Percentiles rank a stretch among this genome's conserved stretches.
These are phyloP conservation scores for Dryobota labecula DNA, from an alignment of 2,888 invertebrate species.

Conservation along the genomic window DNA sequence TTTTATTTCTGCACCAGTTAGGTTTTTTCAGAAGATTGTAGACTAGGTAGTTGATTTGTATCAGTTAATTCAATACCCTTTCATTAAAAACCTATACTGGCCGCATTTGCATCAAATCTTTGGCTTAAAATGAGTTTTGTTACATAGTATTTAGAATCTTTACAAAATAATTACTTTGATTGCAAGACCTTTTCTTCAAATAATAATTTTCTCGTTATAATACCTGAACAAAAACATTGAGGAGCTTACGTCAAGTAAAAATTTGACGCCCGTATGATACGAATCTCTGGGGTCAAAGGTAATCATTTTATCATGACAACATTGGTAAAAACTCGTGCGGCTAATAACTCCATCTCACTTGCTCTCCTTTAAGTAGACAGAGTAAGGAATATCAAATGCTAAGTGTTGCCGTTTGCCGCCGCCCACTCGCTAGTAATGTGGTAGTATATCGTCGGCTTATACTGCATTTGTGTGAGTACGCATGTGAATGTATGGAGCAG, in stretches of 20 bases:
- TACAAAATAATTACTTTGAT: background rate
- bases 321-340: constrained; percentile 72
- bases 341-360: constrained; percentile 69
- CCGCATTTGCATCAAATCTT: background rate
- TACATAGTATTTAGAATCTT: constrained; percentile 1
- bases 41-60: background rate
- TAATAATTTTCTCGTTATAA: background rate
- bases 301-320: constrained; percentile 79
- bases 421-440: constrained; percentile 79
- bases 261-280: constrained; percentile 39
- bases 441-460: constrained; percentile 64
- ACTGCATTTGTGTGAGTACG: constrained; percentile 52
- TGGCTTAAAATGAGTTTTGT: background rate
- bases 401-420: constrained; percentile 74
- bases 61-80: background rate
- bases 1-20: constrained; percentile 1
- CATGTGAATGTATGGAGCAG: constrained; percentile 49
- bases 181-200: background rate
- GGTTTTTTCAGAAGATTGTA: background rate
- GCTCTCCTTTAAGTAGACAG: constrained; percentile 67
- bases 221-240: constrained; percentile 7
- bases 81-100: background rate
- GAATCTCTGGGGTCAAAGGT: constrained; percentile 79
- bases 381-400: constrained; percentile 72
- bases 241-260: constrained; percentile 23